These are phyloP conservation scores for Drosophila guanche DNA, from an alignment of 1,140 invertebrate genomes.

Conservation along the genomic window DNA sequence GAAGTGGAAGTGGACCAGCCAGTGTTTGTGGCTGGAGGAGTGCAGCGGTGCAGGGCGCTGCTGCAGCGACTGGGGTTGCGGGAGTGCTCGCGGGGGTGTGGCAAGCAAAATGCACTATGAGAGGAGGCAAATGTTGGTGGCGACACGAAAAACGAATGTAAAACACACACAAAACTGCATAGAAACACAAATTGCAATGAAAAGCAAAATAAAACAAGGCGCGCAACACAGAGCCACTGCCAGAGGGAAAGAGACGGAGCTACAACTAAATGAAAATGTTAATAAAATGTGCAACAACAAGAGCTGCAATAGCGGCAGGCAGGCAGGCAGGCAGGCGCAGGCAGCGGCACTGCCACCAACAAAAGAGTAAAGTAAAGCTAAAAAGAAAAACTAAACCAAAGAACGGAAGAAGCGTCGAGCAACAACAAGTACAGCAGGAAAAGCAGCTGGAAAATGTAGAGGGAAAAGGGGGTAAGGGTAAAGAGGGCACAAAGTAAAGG, in stretches of 20 bases:
- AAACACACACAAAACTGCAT: slow-evolving; percentile 81
- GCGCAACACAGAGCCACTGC: too few species aligned
- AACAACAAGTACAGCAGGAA: slow-evolving; percentile 45
- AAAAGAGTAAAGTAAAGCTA: slow-evolving; percentile 72
- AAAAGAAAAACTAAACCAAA: slow-evolving; percentile 77
- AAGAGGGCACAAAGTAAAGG: slow-evolving; percentile 25
- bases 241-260: slow-evolving; percentile 11
- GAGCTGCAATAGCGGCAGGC: slow-evolving; percentile 42
- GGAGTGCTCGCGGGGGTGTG: slow-evolving; percentile 13
- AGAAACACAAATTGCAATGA: slow-evolving; percentile 81
- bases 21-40: slow-evolving; percentile 5
- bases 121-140: slow-evolving; percentile 46
- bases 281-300: slow-evolving; percentile 76
- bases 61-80: not conserved
- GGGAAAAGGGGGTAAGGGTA: slow-evolving; percentile 3
- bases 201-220: slow-evolving; percentile 66
- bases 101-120: slow-evolving; percentile 34
- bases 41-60: not conserved
- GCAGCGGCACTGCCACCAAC: slow-evolving; percentile 10
- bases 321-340: not conserved
- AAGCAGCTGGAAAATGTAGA: not conserved
- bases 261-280: slow-evolving; percentile 78
- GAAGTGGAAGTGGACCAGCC: slow-evolving; percentile 22
- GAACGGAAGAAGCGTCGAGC: slow-evolving; percentile 76
- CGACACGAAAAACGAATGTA: slow-evolving; percentile 81